Evolutionary conservation across 2,113 vertebrate genomes (phyloP), one percentile per base, ranked within the genome.

Genomic region (Lycaon pictus): DNA sequence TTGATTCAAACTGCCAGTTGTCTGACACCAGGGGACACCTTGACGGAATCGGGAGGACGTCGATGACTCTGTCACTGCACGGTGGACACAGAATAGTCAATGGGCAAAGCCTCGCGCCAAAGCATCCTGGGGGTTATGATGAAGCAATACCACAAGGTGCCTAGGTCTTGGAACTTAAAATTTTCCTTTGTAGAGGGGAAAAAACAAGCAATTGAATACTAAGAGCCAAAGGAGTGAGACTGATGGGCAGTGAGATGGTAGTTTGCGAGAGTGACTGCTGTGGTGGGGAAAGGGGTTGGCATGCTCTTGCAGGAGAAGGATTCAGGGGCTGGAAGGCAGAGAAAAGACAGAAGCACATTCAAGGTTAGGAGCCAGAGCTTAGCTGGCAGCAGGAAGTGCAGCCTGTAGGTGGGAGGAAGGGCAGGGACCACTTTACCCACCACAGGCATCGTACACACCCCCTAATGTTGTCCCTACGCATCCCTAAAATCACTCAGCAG

Each of bases 381-480:
- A 12, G 1, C 35, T 3, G 25, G 90, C 15, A 23, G n/a, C 37
- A 23, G 35, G 20, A 35, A 43, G 32, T 32, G 10, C 13, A 6
- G 22, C 29, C 76, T 0, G 23, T 3, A 1, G 5, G 25, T 1
- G 16, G 22, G 37, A 84, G n/a, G 56, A 17, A 43, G 37, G 25
- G 7, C 0, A 1, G 63, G 19, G 60, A 37, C 65, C 71, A 12
- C 37, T 29, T 35, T 56, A 58, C 48, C 76, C 0, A 9, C 48
- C 76, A 25, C 22, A 0, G 48, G 20, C 67, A 16, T 3, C 9
- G 25, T 55, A 22, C 13, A 7, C 0, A 0, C 22, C 90, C 32
- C 60, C 55, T 62, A 51, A 13, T 48, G 22, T 56, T 9, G 27
- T 48, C 53, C 12, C 60, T 43, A 2, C 8, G 13, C 37, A 23